phyloP scores from a whole-genome alignment of 2,888 invertebrate genomes.

The Sinodicranocentrus sp. region DNA sequence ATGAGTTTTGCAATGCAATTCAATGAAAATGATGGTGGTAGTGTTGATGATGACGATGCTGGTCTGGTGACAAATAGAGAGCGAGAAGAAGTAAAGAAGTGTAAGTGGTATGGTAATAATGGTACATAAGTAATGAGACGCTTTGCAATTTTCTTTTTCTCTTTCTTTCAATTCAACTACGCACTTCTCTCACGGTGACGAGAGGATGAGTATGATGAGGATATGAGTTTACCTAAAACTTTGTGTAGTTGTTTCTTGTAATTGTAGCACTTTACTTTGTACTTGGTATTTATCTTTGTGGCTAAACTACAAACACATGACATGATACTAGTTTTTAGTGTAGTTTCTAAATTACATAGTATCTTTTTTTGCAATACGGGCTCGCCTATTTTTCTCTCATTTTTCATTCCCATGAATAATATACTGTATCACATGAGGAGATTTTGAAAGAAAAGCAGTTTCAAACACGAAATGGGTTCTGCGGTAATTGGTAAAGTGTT shows the following conservation, averaged over 20 bases:
- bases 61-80: constrained; percentile 51
- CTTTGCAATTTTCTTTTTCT: constrained; percentile 53
- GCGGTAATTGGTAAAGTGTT: background rate
- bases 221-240: constrained; percentile 35
- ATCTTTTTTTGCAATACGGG: constrained; percentile 3
- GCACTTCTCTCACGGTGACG: constrained; percentile 53
- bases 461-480: background rate
- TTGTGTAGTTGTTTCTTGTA: constrained; percentile 18
- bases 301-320: background rate
- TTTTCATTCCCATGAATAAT: constrained; percentile 37
- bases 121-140: constrained; percentile 40
- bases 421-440: background rate
- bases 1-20: constrained; percentile 61
- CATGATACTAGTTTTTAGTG: background rate
- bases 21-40: constrained; percentile 55
- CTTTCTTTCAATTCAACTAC: background rate
- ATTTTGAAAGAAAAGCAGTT: background rate
- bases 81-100: constrained; percentile 23
- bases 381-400: constrained; percentile 39
- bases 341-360: constrained; percentile 30
- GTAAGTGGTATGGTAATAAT: constrained; percentile 23
- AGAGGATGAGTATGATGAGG: constrained; percentile 24
- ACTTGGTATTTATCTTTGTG: background rate
- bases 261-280: no score
- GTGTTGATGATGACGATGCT: constrained; percentile 40